Percentiles rank a stretch among this genome's conserved stretches.
Evolutionary conservation across 1,140 invertebrate species (phyloP).

Genomic region (Lepidotrigona ventralis): DNA sequence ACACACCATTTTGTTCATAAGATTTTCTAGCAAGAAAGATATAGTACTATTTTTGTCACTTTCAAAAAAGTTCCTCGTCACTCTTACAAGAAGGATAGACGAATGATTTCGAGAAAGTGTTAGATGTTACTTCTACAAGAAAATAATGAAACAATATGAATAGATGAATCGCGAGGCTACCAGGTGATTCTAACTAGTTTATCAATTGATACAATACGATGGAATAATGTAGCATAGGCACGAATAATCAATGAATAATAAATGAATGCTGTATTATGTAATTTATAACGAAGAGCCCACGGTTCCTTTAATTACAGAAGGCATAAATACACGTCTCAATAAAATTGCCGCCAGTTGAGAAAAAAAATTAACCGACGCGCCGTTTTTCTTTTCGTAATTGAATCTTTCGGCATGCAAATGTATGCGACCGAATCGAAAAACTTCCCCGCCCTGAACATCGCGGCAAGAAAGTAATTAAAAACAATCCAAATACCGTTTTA

Average conservation of each 20-base stretch:
- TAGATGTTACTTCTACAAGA: too few relatives aligned
- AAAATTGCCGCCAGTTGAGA: constrained; percentile 17
- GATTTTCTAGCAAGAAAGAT: background rate
- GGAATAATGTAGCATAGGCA: background rate
- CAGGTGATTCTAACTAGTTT: background rate
- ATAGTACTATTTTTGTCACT: too few relatives aligned
- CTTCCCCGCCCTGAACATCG: background rate
- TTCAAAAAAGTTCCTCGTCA: background rate
- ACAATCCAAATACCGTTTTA: background rate
- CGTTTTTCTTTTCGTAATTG: background rate
- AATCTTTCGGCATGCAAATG: background rate
- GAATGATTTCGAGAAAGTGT: background rate
- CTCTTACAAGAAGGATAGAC: background rate
- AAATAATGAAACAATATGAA: too few relatives aligned
- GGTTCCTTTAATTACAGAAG: constrained; percentile 12
- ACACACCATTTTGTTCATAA: background rate
- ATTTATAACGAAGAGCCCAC: constrained; percentile 20
- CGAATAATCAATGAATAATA: constrained; percentile 6
- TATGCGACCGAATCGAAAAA: background rate
- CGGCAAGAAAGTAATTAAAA: background rate
- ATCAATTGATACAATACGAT: constrained; percentile 9
- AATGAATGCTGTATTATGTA: constrained; percentile 12
- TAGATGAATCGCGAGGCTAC: background rate
- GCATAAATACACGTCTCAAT: constrained; percentile 28
- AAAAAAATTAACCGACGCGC: background rate